These are phyloP conservation scores for Scleropages formosus DNA, from an alignment of 2,797 vertebrate genomes.

Conservation along the genomic window DNA sequence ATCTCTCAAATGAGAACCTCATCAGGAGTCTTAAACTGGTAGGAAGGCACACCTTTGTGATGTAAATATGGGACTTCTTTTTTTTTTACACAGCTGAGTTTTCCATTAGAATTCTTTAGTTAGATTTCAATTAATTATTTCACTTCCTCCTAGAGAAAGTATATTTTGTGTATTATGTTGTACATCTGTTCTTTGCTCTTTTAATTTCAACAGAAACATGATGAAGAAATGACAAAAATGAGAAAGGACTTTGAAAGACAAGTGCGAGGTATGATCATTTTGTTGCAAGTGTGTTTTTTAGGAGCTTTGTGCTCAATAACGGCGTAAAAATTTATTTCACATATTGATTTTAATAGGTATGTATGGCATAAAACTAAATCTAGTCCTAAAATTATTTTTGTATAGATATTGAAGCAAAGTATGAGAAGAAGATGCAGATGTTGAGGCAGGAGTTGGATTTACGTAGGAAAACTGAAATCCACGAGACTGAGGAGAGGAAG, in stretches of 20 bases:
- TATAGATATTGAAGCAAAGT: slow-evolving; percentile 75
- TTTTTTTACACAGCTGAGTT: background rate
- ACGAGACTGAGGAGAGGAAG: slow-evolving; percentile 77
- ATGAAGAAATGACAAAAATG: slow-evolving; percentile 69
- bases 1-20: slow-evolving; percentile 66
- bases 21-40: slow-evolving; percentile 79
- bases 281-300: background rate
- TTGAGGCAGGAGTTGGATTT: slow-evolving; percentile 73
- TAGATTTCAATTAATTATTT: background rate
- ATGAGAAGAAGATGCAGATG: slow-evolving; percentile 70
- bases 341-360: too few relatives aligned
- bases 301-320: too few relatives aligned
- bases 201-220: slow-evolving; percentile 71
- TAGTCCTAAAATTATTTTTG: background rate
- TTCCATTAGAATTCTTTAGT: background rate
- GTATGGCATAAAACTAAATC: background rate
- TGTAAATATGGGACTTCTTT: background rate
- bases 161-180: background rate
- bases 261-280: slow-evolving; percentile 69
- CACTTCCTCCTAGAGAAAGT: background rate
- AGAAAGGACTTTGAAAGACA: slow-evolving; percentile 70
- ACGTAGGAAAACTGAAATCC: slow-evolving; percentile 70
- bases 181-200: background rate
- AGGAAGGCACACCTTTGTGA: slow-evolving; percentile 41
- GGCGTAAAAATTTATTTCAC: too few relatives aligned